Evolutionary conservation across 2,113 vertebrate genomes (phyloP), one percentile per base, ranked within the genome.

Genomic region (Platycercus adscitus): DNA sequence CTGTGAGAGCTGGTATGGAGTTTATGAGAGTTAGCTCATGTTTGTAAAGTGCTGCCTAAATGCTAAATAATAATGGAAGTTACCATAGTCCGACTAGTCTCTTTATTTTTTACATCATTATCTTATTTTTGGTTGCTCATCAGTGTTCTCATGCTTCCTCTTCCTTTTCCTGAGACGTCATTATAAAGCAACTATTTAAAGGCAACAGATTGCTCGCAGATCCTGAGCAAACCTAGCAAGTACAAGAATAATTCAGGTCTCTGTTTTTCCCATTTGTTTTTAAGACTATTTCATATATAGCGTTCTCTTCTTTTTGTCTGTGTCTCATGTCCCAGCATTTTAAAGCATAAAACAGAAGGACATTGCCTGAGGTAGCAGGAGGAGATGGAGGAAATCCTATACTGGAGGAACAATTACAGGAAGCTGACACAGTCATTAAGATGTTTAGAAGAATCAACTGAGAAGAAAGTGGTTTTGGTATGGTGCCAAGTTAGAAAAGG

Each of bases 361-460:
- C 56, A n/a, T 84, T 75, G 60, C 53, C 95, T 96, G 89, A 97
- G 66, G 63, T 96, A 86, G 94, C 91, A 94, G 93, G 96, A 97
- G 80, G 81, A 73, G 89, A 90, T 95, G 84, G 56, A 98, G 98
- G 98, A 98, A 98, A 98, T 98, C 96, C 97, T 97, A 98, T 81
- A 94, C 86, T 78, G 44, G 35, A 80, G 93, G 88, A 98, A 98
- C 98, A 98, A 98, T 98, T 90, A 93, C 90, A 96, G 98, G 98
- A 98, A 98, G 97, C 73, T 98, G 96, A 98, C 96, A 91, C 17
- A 96, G 72, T 35, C 95, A 89, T 97, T 97, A 97, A 98, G 93
- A 96, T 86, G 86, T 95, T 97, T 96, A 94, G 93, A 98, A 97
- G 96, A 96, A 94, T 89, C 88, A 96, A 95, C 61, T 53, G 84